Conservation (phyloP, 2,797 vertebrate species). For the Mastacembelus armatus region DNA sequence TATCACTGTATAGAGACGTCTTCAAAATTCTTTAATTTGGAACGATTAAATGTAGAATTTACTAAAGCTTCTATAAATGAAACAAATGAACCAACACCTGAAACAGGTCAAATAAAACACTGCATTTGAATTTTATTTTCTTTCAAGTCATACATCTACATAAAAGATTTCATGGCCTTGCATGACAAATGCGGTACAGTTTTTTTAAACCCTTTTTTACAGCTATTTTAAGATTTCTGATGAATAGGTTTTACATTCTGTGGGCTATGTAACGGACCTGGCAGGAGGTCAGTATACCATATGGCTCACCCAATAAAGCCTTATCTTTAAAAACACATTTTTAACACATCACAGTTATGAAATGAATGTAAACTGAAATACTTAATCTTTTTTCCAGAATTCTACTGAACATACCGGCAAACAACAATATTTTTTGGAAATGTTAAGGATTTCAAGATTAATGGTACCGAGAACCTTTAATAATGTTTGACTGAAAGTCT, state of each 20-base stretch:
- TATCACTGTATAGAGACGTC: too few species aligned
- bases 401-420: slow-evolving; percentile 39
- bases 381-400: slow-evolving; percentile 27
- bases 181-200: slow-evolving; percentile 71
- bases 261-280: slow-evolving; percentile 65
- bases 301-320: slow-evolving; percentile 52
- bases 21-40: neutral
- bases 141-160: slow-evolving; percentile 81
- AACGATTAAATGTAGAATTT: neutral
- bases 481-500: slow-evolving; percentile 24
- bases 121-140: slow-evolving; percentile 72
- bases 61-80: neutral
- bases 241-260: slow-evolving; percentile 72
- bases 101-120: slow-evolving; percentile 56
- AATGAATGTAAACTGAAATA: slow-evolving; percentile 55
- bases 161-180: slow-evolving; percentile 78
- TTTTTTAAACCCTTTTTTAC: slow-evolving; percentile 49
- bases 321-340: slow-evolving; percentile 39
- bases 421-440: slow-evolving; percentile 37
- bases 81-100: slow-evolving; percentile 19
- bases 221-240: slow-evolving; percentile 64
- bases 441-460: slow-evolving; percentile 28
- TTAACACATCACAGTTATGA: slow-evolving; percentile 49
- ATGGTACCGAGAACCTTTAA: slow-evolving; percentile 24
- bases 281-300: slow-evolving; percentile 62